These are phyloP conservation scores for Hybognathus amarus DNA, from an alignment of 2,797 vertebrate genomes.

Conservation along the genomic window DNA sequence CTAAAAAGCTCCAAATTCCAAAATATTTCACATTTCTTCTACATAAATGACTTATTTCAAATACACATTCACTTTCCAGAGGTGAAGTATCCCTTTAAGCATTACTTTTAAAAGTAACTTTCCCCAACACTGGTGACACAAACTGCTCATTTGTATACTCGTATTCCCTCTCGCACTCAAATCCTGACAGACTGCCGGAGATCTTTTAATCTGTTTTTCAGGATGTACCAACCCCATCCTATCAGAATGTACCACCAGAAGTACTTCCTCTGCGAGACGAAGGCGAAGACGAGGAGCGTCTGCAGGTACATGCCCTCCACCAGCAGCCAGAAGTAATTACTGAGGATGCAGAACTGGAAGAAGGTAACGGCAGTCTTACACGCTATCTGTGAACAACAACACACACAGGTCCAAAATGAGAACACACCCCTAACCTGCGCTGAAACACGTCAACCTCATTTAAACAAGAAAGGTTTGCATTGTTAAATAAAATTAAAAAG, in stretches of 20 bases:
- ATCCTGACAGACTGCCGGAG: not conserved
- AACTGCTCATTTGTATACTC: not conserved
- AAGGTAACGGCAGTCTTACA: conserved; percentile 86
- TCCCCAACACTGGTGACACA: not conserved
- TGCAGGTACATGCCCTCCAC: conserved; percentile 92
- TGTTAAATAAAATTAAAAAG: no score
- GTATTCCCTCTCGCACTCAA: not conserved
- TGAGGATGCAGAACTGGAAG: conserved; percentile 89
- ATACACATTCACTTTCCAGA: no score
- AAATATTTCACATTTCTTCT: no score
- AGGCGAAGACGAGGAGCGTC: conserved; percentile 86
- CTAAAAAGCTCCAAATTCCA: no score
- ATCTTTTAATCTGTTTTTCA: conserved; percentile 14
- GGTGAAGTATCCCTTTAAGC: no score
- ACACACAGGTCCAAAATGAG: not conserved
- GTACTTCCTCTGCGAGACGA: conserved; percentile 87
- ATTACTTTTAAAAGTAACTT: not conserved
- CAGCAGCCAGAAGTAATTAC: conserved; percentile 91
- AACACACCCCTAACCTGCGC: not conserved
- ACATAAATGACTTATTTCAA: no score
- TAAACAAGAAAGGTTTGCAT: not conserved
- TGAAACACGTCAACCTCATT: not conserved
- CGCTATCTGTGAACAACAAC: conserved; percentile 66
- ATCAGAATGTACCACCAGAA: conserved; percentile 89
- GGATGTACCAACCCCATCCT: conserved; percentile 83